A percentile compares a stretch with the other conserved stretches of the same genome.
These are phyloP conservation scores for Atta cephalotes DNA, from an alignment of 1,140 invertebrate genomes.

Conservation along the genomic window DNA sequence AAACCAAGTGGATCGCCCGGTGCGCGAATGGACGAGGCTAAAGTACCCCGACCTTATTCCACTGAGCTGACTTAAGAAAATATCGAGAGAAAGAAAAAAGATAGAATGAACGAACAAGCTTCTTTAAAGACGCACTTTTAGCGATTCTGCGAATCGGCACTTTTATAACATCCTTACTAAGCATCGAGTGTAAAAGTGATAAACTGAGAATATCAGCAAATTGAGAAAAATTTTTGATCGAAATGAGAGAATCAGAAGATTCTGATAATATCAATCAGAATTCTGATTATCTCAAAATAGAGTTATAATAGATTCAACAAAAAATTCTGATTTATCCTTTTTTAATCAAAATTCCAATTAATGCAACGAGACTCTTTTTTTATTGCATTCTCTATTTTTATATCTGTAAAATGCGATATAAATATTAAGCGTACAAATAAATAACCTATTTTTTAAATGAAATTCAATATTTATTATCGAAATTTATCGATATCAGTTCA, in stretches of 20 bases:
- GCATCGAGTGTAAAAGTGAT: not conserved
- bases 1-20: slow-evolving; percentile 22
- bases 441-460: no score
- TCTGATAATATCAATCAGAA: no score
- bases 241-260: no score
- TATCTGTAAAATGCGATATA: not conserved
- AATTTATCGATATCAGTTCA: no score
- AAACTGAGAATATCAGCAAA: not conserved
- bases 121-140: slow-evolving; percentile 41
- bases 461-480: no score
- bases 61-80: slow-evolving; percentile 47
- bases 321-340: no score
- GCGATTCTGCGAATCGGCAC: slow-evolving; percentile 9
- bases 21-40: slow-evolving; percentile 28
- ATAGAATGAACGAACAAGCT: not conserved
- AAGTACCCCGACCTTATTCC: slow-evolving; percentile 43
- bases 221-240: no score
- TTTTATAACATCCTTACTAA: not conserved
- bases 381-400: not conserved
- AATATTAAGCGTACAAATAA: not conserved
- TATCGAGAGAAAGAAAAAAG: not conserved
- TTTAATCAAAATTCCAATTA: no score
- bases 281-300: no score
- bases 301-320: no score
- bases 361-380: no score